Percentiles rank a stretch among this genome's conserved stretches.
These are phyloP conservation scores for Porites rus DNA, from an alignment of 92 coral and sea anemone species.

Conservation along the genomic window DNA sequence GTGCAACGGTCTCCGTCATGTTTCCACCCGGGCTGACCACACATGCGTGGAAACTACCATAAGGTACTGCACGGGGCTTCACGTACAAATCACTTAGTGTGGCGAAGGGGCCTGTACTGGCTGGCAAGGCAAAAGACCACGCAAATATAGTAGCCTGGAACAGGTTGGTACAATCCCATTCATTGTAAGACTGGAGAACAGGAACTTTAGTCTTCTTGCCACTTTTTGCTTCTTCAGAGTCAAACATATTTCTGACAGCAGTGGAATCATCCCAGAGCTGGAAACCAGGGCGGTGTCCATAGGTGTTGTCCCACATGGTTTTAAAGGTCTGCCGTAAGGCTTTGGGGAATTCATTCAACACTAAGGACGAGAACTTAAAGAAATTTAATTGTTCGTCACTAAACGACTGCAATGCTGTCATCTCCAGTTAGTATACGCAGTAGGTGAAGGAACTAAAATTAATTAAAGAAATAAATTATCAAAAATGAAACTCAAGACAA, in stretches of 20 bases:
- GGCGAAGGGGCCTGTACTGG: neutral
- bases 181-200: constrained; percentile 18
- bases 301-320: constrained; percentile 64
- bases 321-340: constrained; percentile 49
- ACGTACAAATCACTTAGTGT: constrained; percentile 39
- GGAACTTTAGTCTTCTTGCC: neutral
- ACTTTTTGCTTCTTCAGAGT: neutral
- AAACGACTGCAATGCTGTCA: neutral
- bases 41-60: constrained; percentile 31
- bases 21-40: constrained; percentile 37
- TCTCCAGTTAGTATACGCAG: neutral
- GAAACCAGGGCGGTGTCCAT: constrained; percentile 43
- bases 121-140: neutral
- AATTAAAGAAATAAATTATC: too few species aligned
- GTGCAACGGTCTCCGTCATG: constrained; percentile 43
- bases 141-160: constrained; percentile 43
- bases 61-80: constrained; percentile 1
- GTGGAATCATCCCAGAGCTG: constrained; percentile 72
- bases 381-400: constrained; percentile 51
- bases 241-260: constrained; percentile 51
- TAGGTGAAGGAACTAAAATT: neutral
- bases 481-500: too few species aligned
- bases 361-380: constrained; percentile 64
- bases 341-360: constrained; percentile 57
- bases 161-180: constrained; percentile 49